These are phyloP conservation scores for Amphimallon solstitiale DNA, from an alignment of 2,888 invertebrate genomes.

Conservation along the genomic window DNA sequence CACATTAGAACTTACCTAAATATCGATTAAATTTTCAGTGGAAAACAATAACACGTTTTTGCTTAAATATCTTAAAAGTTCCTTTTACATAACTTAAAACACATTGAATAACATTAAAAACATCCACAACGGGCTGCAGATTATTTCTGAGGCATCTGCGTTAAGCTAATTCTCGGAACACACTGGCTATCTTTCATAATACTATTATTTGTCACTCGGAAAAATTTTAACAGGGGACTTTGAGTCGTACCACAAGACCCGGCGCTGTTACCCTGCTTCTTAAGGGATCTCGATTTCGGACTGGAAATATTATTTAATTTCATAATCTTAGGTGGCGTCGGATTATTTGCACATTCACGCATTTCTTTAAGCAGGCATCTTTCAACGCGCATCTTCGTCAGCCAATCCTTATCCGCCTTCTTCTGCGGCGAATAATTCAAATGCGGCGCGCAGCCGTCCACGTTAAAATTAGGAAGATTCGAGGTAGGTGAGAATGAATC, in stretches of 20 bases:
- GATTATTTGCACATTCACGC: slow-evolving; percentile 47
- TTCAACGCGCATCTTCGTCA: slow-evolving; percentile 73
- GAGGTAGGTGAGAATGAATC: slow-evolving; percentile 63
- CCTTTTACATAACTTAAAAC: background rate
- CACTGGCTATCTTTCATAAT: slow-evolving; percentile 37
- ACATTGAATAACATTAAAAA: background rate
- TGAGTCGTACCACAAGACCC: slow-evolving; percentile 36
- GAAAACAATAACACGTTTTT: too few species aligned
- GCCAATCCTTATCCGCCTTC: slow-evolving; percentile 76
- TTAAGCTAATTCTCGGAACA: slow-evolving; percentile 30
- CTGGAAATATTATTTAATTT: slow-evolving; percentile 47
- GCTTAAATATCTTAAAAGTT: background rate
- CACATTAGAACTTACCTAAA: too few species aligned
- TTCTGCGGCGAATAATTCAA: slow-evolving; percentile 76
- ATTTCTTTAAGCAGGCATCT: slow-evolving; percentile 58
- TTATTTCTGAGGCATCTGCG: slow-evolving; percentile 11
- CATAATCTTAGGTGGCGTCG: slow-evolving; percentile 53
- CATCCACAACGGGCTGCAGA: background rate
- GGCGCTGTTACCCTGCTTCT: slow-evolving; percentile 22
- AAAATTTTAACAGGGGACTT: slow-evolving; percentile 48
- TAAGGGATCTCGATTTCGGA: slow-evolving; percentile 32
- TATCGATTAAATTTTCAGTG: too few species aligned
- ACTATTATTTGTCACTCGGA: slow-evolving; percentile 47
- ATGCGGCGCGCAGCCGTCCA: slow-evolving; percentile 82
- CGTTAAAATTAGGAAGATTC: slow-evolving; percentile 80